Percentiles rank a stretch among this genome's conserved stretches.
Conservation (phyloP, 2,113 vertebrate species). For the Mormyrus iriodes region DNA sequence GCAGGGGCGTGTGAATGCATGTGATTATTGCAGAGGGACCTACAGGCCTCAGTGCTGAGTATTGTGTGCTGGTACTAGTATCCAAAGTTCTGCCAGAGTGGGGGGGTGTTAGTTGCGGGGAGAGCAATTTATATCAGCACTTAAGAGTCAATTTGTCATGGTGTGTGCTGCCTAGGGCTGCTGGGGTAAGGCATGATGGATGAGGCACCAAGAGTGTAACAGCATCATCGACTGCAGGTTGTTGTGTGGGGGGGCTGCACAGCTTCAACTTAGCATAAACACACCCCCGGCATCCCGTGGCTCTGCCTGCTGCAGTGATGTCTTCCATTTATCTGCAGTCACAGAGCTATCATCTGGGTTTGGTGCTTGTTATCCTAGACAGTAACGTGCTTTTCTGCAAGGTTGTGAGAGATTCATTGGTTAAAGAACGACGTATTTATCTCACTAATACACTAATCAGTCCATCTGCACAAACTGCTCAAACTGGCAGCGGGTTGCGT, state of each 20-base stretch:
- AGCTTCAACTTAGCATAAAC: background rate
- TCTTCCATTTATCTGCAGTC: background rate
- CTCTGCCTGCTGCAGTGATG: too few relatives aligned
- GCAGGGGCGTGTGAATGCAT: background rate
- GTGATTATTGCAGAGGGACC: background rate
- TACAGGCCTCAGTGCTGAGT: conserved; percentile 53
- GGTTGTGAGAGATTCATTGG: background rate
- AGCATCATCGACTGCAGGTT: background rate
- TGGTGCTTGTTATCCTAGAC: background rate
- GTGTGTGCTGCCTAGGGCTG: conserved; percentile 35
- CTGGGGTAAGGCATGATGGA: conserved; percentile 39
- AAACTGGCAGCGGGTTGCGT: background rate
- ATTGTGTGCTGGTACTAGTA: conserved; percentile 7
- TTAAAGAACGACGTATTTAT: background rate
- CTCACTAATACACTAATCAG: background rate
- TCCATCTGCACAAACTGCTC: background rate
- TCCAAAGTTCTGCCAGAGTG: conserved; percentile 49
- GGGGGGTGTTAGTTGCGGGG: conserved; percentile 23
- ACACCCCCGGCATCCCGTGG: background rate
- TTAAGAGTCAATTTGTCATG: conserved; percentile 65
- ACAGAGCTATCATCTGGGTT: background rate
- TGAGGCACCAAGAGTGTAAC: conserved; percentile 4
- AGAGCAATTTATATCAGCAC: conserved; percentile 60
- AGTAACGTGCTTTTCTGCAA: background rate
- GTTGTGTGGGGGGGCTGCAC: background rate